Evolutionary conservation across 2,113 vertebrate genomes (phyloP), one percentile per base, ranked within the genome.

Genomic region (Cricetomys ansorgei): DNA sequence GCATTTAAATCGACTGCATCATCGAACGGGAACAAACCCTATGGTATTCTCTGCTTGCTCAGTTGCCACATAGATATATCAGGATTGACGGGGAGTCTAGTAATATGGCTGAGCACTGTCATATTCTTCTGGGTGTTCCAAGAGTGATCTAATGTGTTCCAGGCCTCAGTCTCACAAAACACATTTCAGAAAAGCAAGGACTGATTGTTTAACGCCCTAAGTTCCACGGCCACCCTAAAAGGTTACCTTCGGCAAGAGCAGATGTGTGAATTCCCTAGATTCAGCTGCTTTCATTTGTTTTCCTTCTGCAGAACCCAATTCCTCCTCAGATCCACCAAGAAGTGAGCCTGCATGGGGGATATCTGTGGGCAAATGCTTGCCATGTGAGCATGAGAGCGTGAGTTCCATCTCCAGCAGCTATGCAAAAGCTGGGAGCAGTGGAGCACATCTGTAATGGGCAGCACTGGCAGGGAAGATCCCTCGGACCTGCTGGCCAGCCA

Each of bases 311-410:
- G 37, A 89, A 80, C 31, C 75, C 64, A 53, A 25, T 50, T 90
- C 29, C 64, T 86, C 88, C 70, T 96, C 79, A 91, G 88, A 81
- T 59, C 67, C 75, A 23, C 59, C 45, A 85, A 89, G 93, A 89
- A 90, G 45, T 13, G 7, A 91, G 65, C 79, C 67, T 67, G 45
- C 34, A 37, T 69, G 5, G 6, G 31, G 31, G 17, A 64, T 29
- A 13, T 25, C 2, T 9, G 21, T 57, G 50, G 9, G 1, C 65
- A 85, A 48, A 17, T 23, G 9, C 31, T 13, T 50, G 3, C 31
- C 27, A 23, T 37, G 3, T 0, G 21, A 67, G 29, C 62, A 16
- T 4, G 84, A 27, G 45, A 48, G 3, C 64, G 45, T 0, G 0
- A 53, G 34, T 53, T 69, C 45, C 43, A 50, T n/a, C 34, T 48